Evolutionary conservation across 2,888 invertebrate species (phyloP), one percentile per base, ranked within the genome.

Genomic region (Aphidius colemani): DNA sequence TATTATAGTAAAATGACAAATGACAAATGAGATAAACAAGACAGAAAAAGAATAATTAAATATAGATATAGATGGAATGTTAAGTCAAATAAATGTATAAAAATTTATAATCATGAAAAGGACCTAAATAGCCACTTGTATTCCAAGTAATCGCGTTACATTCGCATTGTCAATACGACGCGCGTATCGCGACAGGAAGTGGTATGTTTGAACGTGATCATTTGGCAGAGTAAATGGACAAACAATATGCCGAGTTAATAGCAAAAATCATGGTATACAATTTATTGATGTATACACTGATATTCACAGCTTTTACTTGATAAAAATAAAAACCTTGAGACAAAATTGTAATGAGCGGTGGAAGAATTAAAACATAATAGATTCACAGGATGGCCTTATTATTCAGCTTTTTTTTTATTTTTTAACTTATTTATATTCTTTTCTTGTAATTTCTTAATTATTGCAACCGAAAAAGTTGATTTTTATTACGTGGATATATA

Each of bases 201-300:
- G 70, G 74, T 76, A 74, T 73, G 74, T 75, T 73, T 74, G 76
- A 75, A 77, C 78, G 78, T 77, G 78, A 78, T 74, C 73, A 75
- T 72, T 70, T 70, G 73, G 69, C 72, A 66, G 70, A 72, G 68
- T 69, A 72, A 71, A 61, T 70, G 72, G 71, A 74, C 72, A 75
- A 75, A 74, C 73, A 75, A 49, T 60, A 75, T 73, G 70, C 72
- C 71, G 68, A 66, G 70, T 70, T 59, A 11, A 11, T 40, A 53
- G 56, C 10, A 30, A 30, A 30, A 30, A 48, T 57, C 46, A 39
- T 46, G 46, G 46, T 57, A 30, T 30, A 30, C 4, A 30, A 30
- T 30, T 30, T 30, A 30, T 30, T 30, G 30, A 30, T 30, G 6
- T 11, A 13, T 10, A 46, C 13, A 13, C 1, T 8, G 30, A 53